Percentiles rank a stretch among this genome's conserved stretches.
Conservation (phyloP, 2,888 invertebrate genomes). For the Diaphora mendica region DNA sequence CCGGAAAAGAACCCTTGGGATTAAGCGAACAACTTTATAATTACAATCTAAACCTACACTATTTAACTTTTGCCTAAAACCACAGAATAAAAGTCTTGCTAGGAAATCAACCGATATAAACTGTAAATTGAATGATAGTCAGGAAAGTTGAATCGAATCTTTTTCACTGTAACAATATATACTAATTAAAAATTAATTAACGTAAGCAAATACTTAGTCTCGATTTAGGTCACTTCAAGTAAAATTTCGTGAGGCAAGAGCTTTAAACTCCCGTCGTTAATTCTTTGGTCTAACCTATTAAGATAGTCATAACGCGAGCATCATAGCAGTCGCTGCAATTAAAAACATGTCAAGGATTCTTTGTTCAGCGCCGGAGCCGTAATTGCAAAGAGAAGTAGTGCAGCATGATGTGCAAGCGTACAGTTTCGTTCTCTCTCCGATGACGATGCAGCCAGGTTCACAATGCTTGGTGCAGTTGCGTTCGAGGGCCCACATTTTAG, state of each 20-base stretch:
- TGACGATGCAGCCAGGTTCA: conserved; percentile 95
- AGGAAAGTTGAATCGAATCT: background rate
- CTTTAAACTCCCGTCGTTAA: background rate
- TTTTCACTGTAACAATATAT: background rate
- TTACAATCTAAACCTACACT: background rate
- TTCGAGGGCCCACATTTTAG: conserved; percentile 93
- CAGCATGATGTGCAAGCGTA: conserved; percentile 96
- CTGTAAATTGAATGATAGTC: background rate
- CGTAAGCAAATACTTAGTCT: background rate
- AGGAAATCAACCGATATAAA: background rate
- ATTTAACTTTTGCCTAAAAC: background rate
- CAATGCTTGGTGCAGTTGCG: conserved; percentile 94
- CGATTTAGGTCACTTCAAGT: background rate
- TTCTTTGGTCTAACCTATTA: conserved; percentile 31
- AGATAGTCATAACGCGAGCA: conserved; percentile 42
- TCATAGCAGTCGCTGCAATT: conserved; percentile 16
- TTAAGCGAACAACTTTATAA: background rate
- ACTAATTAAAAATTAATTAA: background rate
- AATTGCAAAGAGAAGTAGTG: conserved; percentile 92
- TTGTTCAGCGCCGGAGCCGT: conserved; percentile 85
- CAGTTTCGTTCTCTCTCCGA: conserved; percentile 95
- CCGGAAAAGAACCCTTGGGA: background rate
- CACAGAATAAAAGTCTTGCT: background rate
- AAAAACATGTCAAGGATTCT: conserved; percentile 29
- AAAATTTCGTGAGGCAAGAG: background rate